phyloP scores from a whole-genome alignment of 30 jellyfish, hydroid and myxozoan species.

The Nemopilema nomurai region DNA sequence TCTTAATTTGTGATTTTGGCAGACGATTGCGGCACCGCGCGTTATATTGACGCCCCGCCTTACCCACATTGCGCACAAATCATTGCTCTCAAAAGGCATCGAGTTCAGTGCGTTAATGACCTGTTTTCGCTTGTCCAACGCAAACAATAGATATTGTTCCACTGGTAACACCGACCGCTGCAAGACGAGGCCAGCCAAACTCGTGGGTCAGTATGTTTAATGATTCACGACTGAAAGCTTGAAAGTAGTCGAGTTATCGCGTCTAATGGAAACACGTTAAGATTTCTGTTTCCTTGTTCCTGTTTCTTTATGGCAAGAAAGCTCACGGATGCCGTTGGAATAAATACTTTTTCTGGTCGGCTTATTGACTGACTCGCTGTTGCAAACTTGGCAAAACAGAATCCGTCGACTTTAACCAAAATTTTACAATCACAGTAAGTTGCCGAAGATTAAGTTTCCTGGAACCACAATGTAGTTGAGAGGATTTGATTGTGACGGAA shows the following conservation, averaged over 20 bases:
- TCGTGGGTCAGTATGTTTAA: not conserved
- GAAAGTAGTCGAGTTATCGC: not conserved
- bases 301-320: not conserved
- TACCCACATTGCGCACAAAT: not conserved
- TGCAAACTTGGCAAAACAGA: too few species aligned
- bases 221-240: not conserved
- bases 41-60: constrained; percentile 6
- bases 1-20: not conserved
- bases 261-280: not conserved
- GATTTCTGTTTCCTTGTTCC: not conserved
- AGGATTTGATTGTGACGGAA: not conserved
- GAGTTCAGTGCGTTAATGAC: not conserved
- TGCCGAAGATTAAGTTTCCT: not conserved
- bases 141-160: not conserved
- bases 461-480: not conserved
- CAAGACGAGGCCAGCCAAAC: not conserved
- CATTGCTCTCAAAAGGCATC: not conserved
- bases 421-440: not conserved
- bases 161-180: not conserved
- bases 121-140: not conserved
- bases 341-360: not conserved
- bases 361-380: not conserved
- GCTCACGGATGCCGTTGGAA: not conserved
- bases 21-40: not conserved
- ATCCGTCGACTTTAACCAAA: not conserved